Conservation (phyloP, 2,113 vertebrate genomes). For the Callaeas wilsoni region DNA sequence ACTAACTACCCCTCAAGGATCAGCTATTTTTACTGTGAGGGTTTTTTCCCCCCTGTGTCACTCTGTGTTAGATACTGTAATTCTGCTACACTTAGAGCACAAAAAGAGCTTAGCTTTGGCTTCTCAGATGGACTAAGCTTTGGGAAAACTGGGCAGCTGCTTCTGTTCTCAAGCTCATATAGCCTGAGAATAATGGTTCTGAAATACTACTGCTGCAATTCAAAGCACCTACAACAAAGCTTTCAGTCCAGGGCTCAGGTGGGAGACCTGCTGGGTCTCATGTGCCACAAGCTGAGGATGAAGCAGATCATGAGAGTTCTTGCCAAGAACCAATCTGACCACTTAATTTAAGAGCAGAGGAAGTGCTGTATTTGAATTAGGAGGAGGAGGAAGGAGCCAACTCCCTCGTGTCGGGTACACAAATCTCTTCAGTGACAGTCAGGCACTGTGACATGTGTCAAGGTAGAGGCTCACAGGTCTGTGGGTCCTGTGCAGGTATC, state of each 20-base stretch:
- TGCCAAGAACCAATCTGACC: constrained; percentile 1
- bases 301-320: not conserved
- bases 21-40: not conserved
- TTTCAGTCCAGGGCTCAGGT: not conserved
- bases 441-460: not conserved
- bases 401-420: not conserved
- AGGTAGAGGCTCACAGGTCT: not conserved
- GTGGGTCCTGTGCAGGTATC: not conserved
- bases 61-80: not conserved
- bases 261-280: not conserved
- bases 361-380: not conserved
- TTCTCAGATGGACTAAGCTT: not conserved
- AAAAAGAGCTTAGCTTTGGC: not conserved
- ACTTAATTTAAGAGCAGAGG: constrained; percentile 5
- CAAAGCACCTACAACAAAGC: not conserved
- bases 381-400: not conserved
- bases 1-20: not conserved
- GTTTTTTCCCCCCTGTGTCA: not conserved
- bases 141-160: not conserved
- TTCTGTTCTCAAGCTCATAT: not conserved
- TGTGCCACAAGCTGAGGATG: not conserved
- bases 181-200: not conserved
- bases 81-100: not conserved
- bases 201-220: not conserved
- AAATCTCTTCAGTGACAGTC: not conserved